phyloP scores from a whole-genome alignment of 2,888 invertebrate genomes.

The Podotricha telesiphe region DNA sequence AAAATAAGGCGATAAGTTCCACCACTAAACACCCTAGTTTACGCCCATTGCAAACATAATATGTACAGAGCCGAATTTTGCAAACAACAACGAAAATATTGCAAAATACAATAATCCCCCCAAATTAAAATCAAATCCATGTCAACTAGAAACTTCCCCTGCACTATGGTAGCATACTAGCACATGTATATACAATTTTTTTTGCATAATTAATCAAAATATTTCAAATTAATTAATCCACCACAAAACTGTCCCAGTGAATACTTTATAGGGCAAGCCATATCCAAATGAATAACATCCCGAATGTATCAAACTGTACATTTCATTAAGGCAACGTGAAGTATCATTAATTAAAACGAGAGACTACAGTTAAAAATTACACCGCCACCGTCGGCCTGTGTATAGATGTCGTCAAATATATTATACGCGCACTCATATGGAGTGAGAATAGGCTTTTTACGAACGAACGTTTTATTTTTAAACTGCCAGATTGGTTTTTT shows the following conservation, averaged over 20 bases:
- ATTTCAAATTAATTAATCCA: conserved; percentile 16
- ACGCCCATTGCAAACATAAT: no score
- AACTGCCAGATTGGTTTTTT: no score
- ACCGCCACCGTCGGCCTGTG: conserved; percentile 37
- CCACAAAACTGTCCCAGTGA: conserved; percentile 24
- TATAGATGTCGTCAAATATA: conserved; percentile 48
- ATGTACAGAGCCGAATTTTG: no score
- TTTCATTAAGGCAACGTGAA: conserved; percentile 53
- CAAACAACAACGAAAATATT: no score
- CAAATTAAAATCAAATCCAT: no score
- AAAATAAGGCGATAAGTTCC: no score
- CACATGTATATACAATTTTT: neutral
- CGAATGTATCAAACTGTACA: conserved; percentile 50
- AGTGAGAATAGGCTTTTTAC: neutral
- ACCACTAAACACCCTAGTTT: no score
- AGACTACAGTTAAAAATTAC: conserved; percentile 53
- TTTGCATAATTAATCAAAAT: conserved; percentile 15
- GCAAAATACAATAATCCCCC: no score
- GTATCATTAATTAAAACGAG: conserved; percentile 50
- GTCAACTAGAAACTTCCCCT: no score
- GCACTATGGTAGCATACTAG: neutral
- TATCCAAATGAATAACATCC: conserved; percentile 48
- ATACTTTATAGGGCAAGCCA: conserved; percentile 31
- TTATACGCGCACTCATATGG: conserved; percentile 26
- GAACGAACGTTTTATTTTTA: neutral